Base-by-base conservation (phyloP, 2,797 vertebrate genomes). In the Chrosomus eos region DNA sequence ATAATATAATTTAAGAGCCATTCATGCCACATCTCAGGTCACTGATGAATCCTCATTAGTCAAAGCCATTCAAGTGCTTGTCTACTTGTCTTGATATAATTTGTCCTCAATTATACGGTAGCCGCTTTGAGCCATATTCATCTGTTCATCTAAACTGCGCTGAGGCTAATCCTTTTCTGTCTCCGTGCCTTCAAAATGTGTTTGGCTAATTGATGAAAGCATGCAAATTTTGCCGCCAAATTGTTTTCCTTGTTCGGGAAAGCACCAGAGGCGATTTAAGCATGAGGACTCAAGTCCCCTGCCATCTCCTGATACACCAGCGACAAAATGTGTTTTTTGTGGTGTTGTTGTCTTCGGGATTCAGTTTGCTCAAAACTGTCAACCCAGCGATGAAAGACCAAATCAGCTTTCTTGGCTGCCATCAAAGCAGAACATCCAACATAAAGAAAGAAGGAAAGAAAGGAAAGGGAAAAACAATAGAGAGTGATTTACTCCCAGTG, bases 131-230 rank as follows among this genome's bases (percentile, higher is more conserved):
- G 87, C 85, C 64, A 81, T 38, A 80, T 85, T 87, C 86, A 83
- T 90, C 86, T 86, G 70, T 48, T 85, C 43, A 89, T 85, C 84
- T 89, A 81, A 86, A 86, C 78, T 86, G 80, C 78, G 82, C 60
- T 79, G 64, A 74, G 67, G 40, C 82, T 89, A 88, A 90, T 90
- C 80, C 82, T 51, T 85, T 74, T 86, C 83, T 83, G 83, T 83
- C 86, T 86, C 55, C 23, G 53, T 71, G 77, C 51, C 33, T 83
- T 85, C 75, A 70, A 58, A 88, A 77, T 78, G 53, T 79, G 77
- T 78, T 81, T 78, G 11, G 58, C 85, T 87, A 87, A 88, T 85
- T 86, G 84, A 88, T 85, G 82, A 86, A 89, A 89, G 78, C 58
- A 40, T 5, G 40, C 60, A 75, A 36, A 86, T 87, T 88, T 87